Evolutionary conservation across 1,140 invertebrate genomes (phyloP), one percentile per base, ranked within the genome.

Genomic region (Ceratina japonica): DNA sequence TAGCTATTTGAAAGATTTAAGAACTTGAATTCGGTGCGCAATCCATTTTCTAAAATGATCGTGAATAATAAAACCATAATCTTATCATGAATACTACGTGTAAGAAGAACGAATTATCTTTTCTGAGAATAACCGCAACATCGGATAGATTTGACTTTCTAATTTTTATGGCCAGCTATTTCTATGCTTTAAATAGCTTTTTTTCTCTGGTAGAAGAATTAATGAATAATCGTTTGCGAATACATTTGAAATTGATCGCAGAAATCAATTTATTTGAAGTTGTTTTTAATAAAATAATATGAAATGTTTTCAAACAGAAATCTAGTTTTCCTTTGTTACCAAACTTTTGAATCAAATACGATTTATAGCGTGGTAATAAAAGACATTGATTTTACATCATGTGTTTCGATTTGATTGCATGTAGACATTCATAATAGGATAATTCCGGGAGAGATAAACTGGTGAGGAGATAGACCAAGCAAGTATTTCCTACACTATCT

Each of bases 101-200:
- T 51, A 51, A 69, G 44, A 69, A n/a, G 49, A 54, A 69, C 66
- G 66, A 63, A 24, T 22, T 31, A 44, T 54, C 49, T 44, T 1
- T 44, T 13, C 66, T 1, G 8, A 15, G 49, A 54, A 10, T 16
- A 56, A 13, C n/a, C 49, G 51, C 62, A 49, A 27, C 20, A 54
- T 71, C 56, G n/a, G 8, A 70, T 37, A 52, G 49, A 77, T 77
- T 77, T 77, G 68, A 63, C 75, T 77, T 76, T 69, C 64, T 76
- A 76, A 76, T 69, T 76, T 69, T 31, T 5, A 31, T 31, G n/a
- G 37, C 5, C 37, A 59, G 12, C 20, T 16, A 69, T 76, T 59
- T 51, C 54, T 22, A 31, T 68, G 18, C 12, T 22, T 68, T 0
- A 12, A 56, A 37, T 56, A 24, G 31, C 51, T 76, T 51, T 69